Evolutionary conservation across 2,797 vertebrate species (phyloP).

Genomic region (Zenarchopterus dispar): DNA sequence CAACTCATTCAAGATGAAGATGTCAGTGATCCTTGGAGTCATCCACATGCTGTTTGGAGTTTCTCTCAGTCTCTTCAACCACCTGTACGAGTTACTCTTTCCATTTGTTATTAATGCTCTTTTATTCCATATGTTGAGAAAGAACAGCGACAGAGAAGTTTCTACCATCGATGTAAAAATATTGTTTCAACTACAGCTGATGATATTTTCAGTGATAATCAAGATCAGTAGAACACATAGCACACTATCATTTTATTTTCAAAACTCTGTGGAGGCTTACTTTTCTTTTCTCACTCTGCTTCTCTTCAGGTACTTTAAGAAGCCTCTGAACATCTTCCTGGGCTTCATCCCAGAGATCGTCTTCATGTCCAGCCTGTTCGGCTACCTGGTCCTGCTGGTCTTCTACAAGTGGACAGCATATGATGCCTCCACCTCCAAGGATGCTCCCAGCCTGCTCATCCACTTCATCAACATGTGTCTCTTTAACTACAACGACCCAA

Average conservation of each 20-base stretch:
- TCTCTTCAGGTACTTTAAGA: slow-evolving; percentile 92
- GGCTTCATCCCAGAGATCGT: slow-evolving; percentile 97
- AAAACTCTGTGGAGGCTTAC: too few relatives aligned
- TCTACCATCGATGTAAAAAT: too few relatives aligned
- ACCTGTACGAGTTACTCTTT: slow-evolving; percentile 69
- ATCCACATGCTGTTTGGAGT: slow-evolving; percentile 97
- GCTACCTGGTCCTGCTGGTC: slow-evolving; percentile 94
- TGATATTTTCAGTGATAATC: too few relatives aligned
- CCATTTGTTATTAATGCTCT: not conserved
- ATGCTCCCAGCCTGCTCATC: slow-evolving; percentile 95
- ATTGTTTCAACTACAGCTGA: too few relatives aligned
- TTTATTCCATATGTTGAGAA: too few relatives aligned
- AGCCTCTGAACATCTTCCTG: slow-evolving; percentile 95
- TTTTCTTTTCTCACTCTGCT: slow-evolving; percentile 6
- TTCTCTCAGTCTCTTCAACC: slow-evolving; percentile 85
- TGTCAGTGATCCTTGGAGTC: slow-evolving; percentile 96
- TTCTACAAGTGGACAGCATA: slow-evolving; percentile 98
- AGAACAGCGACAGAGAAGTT: too few relatives aligned
- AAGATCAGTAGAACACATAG: too few relatives aligned
- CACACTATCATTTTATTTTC: too few relatives aligned
- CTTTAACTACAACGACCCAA: slow-evolving; percentile 91
- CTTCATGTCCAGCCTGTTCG: slow-evolving; percentile 94
- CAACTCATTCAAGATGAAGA: slow-evolving; percentile 99
- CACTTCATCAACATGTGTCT: slow-evolving; percentile 99
- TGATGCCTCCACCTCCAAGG: slow-evolving; percentile 87